Evolutionary conservation across 2,797 vertebrate species (phyloP).

Genomic region (Sciurus carolinensis): DNA sequence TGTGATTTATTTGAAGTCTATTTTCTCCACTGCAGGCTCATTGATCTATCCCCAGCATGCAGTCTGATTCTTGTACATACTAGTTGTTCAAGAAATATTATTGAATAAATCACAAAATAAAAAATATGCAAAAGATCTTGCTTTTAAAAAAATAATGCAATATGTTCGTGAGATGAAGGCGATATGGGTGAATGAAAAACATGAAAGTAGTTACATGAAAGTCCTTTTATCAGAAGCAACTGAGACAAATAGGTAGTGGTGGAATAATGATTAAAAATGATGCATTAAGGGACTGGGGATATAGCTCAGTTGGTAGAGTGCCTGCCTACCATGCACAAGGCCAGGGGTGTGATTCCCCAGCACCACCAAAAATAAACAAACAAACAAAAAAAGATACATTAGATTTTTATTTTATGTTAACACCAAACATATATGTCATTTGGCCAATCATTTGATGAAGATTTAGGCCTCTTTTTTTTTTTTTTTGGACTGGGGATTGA

Average conservation of each 20-base stretch:
- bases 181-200: neutral
- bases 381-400: neutral
- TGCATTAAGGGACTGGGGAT: neutral
- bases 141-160: neutral
- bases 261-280: constrained; percentile 14
- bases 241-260: neutral
- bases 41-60: neutral
- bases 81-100: neutral
- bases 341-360: too few species aligned
- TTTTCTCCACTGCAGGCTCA: neutral
- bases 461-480: neutral
- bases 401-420: neutral
- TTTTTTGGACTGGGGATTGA: too few species aligned
- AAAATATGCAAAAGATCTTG: neutral
- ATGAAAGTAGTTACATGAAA: neutral
- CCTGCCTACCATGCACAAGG: too few species aligned
- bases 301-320: too few species aligned
- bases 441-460: neutral
- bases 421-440: neutral
- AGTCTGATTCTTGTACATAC: neutral
- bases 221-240: neutral
- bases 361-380: too few species aligned
- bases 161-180: neutral
- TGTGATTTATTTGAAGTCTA: neutral
- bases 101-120: neutral